Percentiles rank a stretch among this genome's conserved stretches.
Evolutionary conservation across 2,888 invertebrate genomes (phyloP).

Genomic region (Clistopyga incitator): DNA sequence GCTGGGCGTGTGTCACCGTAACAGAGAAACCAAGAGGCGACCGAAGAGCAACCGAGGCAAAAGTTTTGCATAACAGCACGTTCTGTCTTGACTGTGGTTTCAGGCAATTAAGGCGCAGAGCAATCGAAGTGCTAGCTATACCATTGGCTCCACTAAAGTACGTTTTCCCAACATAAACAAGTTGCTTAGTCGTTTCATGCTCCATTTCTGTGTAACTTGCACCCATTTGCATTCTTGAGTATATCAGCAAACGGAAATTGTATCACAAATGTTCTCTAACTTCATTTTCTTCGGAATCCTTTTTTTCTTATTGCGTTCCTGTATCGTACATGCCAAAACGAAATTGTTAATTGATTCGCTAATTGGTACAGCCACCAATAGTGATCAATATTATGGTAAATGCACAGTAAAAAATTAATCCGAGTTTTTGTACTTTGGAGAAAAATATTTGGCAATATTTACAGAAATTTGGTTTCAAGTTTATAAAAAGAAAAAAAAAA

Average conservation of each 20-base stretch:
- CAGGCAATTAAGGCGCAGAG: slow-evolving; percentile 50
- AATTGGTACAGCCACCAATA: not conserved
- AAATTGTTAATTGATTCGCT: not conserved
- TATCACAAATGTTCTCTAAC: not conserved
- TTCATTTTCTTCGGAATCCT: not conserved
- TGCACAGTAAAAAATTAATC: too few species aligned
- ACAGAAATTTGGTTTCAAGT: too few species aligned
- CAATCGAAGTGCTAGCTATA: slow-evolving; percentile 52
- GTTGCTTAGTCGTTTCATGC: not conserved
- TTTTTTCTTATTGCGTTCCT: not conserved
- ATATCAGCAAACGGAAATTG: not conserved
- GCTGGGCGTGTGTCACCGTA: slow-evolving; percentile 16
- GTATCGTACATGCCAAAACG: not conserved
- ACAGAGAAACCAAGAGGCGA: slow-evolving; percentile 26
- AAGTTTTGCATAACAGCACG: slow-evolving; percentile 38
- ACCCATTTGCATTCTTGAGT: not conserved
- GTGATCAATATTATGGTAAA: too few species aligned
- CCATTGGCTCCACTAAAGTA: slow-evolving; percentile 37
- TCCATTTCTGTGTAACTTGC: slow-evolving; percentile 14
- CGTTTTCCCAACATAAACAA: slow-evolving; percentile 33
- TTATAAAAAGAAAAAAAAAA: too few species aligned
- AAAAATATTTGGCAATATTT: too few species aligned
- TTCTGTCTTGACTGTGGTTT: slow-evolving; percentile 49
- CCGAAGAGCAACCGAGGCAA: not conserved
- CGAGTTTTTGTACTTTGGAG: too few species aligned